A percentile compares a stretch with the other conserved stretches of the same genome.
Evolutionary conservation across 2,888 invertebrate species (phyloP).

Genomic region (Oscheius sp.): DNA sequence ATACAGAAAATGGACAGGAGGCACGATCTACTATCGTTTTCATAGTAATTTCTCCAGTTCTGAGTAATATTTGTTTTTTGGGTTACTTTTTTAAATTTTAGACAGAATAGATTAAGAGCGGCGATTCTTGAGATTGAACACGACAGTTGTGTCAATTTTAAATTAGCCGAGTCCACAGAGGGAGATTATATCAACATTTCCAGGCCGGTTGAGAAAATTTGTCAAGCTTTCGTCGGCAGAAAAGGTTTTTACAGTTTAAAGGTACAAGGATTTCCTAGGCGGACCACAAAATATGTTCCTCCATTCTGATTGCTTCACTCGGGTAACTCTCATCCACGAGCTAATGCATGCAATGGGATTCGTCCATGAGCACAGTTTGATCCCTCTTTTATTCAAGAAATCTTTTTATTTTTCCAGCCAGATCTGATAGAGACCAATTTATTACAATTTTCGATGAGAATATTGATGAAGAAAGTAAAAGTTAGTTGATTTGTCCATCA

Average conservation of each 20-base stretch:
- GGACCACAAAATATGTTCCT: not conserved
- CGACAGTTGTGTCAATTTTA: not conserved
- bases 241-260: no score
- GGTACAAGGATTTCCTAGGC: no score
- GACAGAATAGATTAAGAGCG: no score
- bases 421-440: not conserved
- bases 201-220: not conserved
- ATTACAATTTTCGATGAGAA: not conserved
- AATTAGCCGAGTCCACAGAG: not conserved
- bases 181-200: not conserved
- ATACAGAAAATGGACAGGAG: no score
- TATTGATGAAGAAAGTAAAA: no score
- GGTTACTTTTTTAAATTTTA: no score
- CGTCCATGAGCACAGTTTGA: not conserved
- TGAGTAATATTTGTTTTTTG: no score
- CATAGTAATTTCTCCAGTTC: no score
- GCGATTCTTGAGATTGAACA: no score
- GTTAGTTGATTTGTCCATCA: no score
- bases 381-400: not conserved
- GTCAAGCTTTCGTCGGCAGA: not conserved
- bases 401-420: not conserved
- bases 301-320: not conserved
- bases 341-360: not conserved
- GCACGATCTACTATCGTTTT: no score
- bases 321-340: not conserved